Base-by-base conservation (phyloP, 2,888 invertebrate genomes). In the Atethmia centrago region DNA sequence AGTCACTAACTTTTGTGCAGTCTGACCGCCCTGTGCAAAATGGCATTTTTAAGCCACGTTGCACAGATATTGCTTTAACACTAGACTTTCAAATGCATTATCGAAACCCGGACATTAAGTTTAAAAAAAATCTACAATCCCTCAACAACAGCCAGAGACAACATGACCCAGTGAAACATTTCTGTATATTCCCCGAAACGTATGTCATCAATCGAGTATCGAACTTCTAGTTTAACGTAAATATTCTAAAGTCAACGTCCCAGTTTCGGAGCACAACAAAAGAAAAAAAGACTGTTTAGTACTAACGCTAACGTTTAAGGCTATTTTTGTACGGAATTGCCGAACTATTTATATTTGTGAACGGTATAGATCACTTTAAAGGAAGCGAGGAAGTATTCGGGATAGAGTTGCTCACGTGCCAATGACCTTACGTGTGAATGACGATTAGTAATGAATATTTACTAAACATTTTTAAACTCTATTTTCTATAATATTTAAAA, bases 381-480 rank as follows among this genome's bases (percentile, higher is more conserved):
- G 85, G 88, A 87, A 85, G 73, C 53, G 63, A 62, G 66, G 74
- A 82, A 72, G 71, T 85, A 83, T 87, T 85, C 82, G 80, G 78
- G 72, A 77, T 82, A 79, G 58, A 77, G 69, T 77, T 78, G 77
- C 86, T 86, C 86, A 81, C 72, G 84, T 90, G 92, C 88, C 91
- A 91, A 88, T 89, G 92, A 92, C 90, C 91, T 85, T 84, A 78
- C 68, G 79, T 55, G 63, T 74, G 74, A 72, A 76, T 72, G 71
- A 68, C 61, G 73, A 74, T 71, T 59, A 70, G 62, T 69, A 80
- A 80, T 66, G 49, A 58, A 69, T 58, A 42, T 64, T 82, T 68
- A 71, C 63, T 66, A 36, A n/a, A 71, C 12, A 36, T 21, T 61
- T 16, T 36, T 19, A n/a, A 61, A 61, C 8, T 69, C n/a, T 53